phyloP scores from a whole-genome alignment of 2,113 vertebrate genomes.

The Lucifuga dentata region DNA sequence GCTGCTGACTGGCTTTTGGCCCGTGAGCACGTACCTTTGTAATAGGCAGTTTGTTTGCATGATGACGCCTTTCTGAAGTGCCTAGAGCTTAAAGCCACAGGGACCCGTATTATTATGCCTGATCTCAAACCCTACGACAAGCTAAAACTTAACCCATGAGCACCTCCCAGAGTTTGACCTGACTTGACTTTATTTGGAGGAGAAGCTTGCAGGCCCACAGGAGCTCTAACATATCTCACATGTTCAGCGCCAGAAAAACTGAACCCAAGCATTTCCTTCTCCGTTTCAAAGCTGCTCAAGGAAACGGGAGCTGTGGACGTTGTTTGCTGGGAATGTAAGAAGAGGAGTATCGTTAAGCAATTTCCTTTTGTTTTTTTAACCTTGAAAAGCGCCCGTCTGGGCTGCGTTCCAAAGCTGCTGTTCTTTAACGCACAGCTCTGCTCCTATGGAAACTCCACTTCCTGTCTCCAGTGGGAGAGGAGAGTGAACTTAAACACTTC shows the following conservation, averaged over 20 bases:
- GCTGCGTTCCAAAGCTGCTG: slow-evolving; percentile 51
- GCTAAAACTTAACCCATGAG: slow-evolving; percentile 40
- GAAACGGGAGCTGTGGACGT: slow-evolving; percentile 37
- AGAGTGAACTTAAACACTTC: slow-evolving; percentile 18
- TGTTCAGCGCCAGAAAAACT: slow-evolving; percentile 16
- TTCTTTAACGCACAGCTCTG: slow-evolving; percentile 14
- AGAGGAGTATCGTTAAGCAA: slow-evolving; percentile 27
- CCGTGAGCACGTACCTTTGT: slow-evolving; percentile 41
- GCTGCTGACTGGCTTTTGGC: slow-evolving; percentile 67
- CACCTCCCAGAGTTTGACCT: slow-evolving; percentile 42
- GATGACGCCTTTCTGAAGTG: slow-evolving; percentile 75
- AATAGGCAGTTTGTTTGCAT: slow-evolving; percentile 60
- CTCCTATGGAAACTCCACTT: slow-evolving; percentile 49
- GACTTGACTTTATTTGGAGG: slow-evolving; percentile 24
- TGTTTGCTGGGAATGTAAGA: slow-evolving; percentile 42
- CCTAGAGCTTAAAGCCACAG: slow-evolving; percentile 70
- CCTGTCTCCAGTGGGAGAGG: slow-evolving; percentile 7
- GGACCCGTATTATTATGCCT: slow-evolving; percentile 61
- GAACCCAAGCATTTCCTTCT: slow-evolving; percentile 31
- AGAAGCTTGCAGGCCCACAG: slow-evolving; percentile 1
- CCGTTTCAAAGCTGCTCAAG: slow-evolving; percentile 11
- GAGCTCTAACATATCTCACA: slow-evolving; percentile 1
- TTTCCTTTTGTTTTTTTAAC: slow-evolving; percentile 46
- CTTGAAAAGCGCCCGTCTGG: slow-evolving; percentile 48
- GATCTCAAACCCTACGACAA: slow-evolving; percentile 40